Conservation (phyloP, 2,888 invertebrate genomes). For the Phalera bucephala region DNA sequence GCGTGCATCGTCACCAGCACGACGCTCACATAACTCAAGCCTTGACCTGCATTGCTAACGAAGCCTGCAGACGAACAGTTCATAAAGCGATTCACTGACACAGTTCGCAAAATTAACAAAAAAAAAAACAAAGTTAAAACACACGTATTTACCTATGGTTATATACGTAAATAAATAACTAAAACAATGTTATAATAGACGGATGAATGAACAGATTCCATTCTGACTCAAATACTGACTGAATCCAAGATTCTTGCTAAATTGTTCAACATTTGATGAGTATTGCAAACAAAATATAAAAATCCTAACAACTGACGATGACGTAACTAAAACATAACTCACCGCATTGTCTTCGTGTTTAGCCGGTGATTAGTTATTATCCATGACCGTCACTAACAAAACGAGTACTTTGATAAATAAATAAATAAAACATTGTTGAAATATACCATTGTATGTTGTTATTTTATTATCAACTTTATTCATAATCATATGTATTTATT, state of each 20-base stretch:
- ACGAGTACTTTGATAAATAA: too few relatives aligned
- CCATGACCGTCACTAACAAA: too few relatives aligned
- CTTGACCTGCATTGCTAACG: conserved; percentile 68
- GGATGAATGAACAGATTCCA: too few relatives aligned
- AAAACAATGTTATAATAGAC: too few relatives aligned
- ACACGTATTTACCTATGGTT: too few relatives aligned
- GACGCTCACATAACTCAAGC: conserved; percentile 61
- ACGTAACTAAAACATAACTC: conserved; percentile 17
- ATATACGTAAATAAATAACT: too few relatives aligned
- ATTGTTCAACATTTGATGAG: conserved; percentile 12
- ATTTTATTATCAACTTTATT: too few relatives aligned
- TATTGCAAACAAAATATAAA: conserved; percentile 25
- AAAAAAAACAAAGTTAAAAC: too few relatives aligned
- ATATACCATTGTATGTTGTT: too few relatives aligned
- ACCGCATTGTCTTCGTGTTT: neutral
- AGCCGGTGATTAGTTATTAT: neutral
- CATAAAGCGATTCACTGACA: conserved; percentile 44
- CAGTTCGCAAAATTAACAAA: conserved; percentile 27
- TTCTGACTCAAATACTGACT: neutral
- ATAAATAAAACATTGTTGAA: too few relatives aligned
- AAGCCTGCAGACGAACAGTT: conserved; percentile 48
- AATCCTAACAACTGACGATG: conserved; percentile 27
- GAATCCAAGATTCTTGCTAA: conserved; percentile 11
- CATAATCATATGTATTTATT: too few relatives aligned
- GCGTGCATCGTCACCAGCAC: conserved; percentile 40